These are phyloP conservation scores for Hippocampus kuda DNA, from an alignment of 2,797 vertebrate species.

Conservation along the genomic window DNA sequence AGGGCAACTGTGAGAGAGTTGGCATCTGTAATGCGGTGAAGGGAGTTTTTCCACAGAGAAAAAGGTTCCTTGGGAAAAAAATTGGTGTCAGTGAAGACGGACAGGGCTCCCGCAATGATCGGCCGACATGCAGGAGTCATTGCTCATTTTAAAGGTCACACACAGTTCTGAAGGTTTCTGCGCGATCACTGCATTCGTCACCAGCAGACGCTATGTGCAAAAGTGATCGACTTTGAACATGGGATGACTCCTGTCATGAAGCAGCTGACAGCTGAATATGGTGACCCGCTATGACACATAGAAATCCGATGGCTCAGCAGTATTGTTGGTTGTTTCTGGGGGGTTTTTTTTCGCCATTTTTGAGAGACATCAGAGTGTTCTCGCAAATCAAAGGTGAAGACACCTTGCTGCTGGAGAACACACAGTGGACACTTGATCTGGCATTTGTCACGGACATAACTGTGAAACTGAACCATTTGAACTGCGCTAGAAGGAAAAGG, in stretches of 20 bases:
- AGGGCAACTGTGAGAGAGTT: slow-evolving; percentile 16
- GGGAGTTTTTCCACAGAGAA: slow-evolving; percentile 14
- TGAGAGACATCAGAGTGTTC: not conserved
- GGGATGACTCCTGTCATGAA: slow-evolving; percentile 25
- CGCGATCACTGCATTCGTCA: slow-evolving; percentile 28
- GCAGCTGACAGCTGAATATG: slow-evolving; percentile 19
- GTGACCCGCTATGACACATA: slow-evolving; percentile 18
- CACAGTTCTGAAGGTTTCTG: slow-evolving; percentile 17
- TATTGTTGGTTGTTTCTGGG: not conserved
- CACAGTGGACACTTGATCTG: slow-evolving; percentile 20
- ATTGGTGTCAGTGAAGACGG: slow-evolving; percentile 14
- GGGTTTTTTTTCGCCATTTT: not conserved
- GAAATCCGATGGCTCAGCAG: slow-evolving; percentile 14
- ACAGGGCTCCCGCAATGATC: slow-evolving; percentile 14
- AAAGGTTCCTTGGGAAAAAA: slow-evolving; percentile 18
- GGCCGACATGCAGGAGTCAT: slow-evolving; percentile 22
- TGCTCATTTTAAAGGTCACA: slow-evolving; percentile 18
- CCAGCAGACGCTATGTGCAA: slow-evolving; percentile 26
- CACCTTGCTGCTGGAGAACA: slow-evolving; percentile 7
- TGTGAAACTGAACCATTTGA: slow-evolving; percentile 25
- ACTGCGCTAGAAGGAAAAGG: slow-evolving; percentile 17
- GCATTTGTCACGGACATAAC: slow-evolving; percentile 22
- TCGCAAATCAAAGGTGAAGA: slow-evolving; percentile 1
- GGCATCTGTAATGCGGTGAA: slow-evolving; percentile 26
- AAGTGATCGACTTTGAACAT: slow-evolving; percentile 21